Conservation (phyloP, 2,888 invertebrate species). For the Drosophila villosipedis region DNA sequence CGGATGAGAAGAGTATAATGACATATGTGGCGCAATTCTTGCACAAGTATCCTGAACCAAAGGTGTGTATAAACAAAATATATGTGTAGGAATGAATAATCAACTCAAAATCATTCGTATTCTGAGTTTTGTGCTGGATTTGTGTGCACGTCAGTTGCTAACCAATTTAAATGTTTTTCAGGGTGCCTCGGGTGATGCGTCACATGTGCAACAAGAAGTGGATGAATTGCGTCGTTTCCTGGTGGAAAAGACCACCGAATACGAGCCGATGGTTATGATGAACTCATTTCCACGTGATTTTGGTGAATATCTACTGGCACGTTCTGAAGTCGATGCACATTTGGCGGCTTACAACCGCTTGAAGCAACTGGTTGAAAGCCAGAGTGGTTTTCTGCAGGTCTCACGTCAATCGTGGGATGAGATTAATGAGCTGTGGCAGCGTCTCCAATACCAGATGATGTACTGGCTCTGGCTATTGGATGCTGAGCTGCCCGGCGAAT, state of each 20-base stretch:
- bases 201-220: conserved; percentile 92
- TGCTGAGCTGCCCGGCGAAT: conserved; percentile 92
- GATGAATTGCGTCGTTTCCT: conserved; percentile 93
- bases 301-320: conserved; percentile 92
- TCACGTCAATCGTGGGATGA: conserved; percentile 94
- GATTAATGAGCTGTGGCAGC: conserved; percentile 92
- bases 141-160: neutral
- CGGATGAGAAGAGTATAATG: conserved; percentile 99
- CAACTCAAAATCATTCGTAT: neutral
- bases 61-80: conserved; percentile 84
- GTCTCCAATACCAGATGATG: conserved; percentile 91
- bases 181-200: conserved; percentile 91
- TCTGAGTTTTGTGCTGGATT: neutral
- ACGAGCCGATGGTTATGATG: conserved; percentile 91
- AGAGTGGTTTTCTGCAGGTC: conserved; percentile 91
- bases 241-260: conserved; percentile 90
- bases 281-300: conserved; percentile 92
- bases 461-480: conserved; percentile 96
- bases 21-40: conserved; percentile 99
- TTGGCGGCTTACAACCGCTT: conserved; percentile 91
- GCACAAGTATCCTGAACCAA: conserved; percentile 96
- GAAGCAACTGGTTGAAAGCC: conserved; percentile 91
- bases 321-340: conserved; percentile 91
- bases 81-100: neutral
- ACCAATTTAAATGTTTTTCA: conserved; percentile 56